These are phyloP conservation scores for Coracias cyanogaster DNA, from an alignment of 2,797 vertebrate genomes.

Conservation along the genomic window DNA sequence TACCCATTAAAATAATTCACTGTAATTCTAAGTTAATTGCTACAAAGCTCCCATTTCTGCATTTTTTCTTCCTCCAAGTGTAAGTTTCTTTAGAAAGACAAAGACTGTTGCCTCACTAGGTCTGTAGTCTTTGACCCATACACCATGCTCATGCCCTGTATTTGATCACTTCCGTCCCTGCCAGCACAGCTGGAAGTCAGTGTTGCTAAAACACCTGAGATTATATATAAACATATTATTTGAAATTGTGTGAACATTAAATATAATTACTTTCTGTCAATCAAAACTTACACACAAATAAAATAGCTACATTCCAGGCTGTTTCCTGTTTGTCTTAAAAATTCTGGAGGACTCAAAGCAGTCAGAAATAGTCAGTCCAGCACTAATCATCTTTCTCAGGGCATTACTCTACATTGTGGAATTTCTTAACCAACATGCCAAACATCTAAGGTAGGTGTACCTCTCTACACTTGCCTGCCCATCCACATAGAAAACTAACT, in stretches of 20 bases:
- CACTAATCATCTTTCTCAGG: background rate
- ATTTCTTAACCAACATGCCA: background rate
- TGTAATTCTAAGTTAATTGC: background rate
- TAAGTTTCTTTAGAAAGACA: background rate
- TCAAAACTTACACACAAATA: background rate
- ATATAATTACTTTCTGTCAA: slow-evolving; percentile 32
- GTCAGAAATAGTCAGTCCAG: background rate
- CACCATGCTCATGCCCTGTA: background rate
- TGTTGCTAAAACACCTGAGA: background rate
- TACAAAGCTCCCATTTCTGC: background rate
- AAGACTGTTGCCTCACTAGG: background rate
- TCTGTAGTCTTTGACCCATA: background rate
- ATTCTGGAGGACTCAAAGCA: background rate
- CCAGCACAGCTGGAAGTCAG: background rate
- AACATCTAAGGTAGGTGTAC: background rate
- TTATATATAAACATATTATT: background rate
- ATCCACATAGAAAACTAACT: background rate
- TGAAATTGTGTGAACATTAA: background rate
- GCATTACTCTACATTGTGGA: background rate
- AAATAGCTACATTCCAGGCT: background rate
- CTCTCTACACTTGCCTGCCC: too few species aligned
- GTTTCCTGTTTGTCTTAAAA: background rate
- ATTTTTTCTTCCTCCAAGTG: background rate
- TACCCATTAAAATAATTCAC: background rate
- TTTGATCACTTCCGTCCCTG: background rate